Conservation (phyloP, 2,797 vertebrate species). For the Leptoclinus maculatus region DNA sequence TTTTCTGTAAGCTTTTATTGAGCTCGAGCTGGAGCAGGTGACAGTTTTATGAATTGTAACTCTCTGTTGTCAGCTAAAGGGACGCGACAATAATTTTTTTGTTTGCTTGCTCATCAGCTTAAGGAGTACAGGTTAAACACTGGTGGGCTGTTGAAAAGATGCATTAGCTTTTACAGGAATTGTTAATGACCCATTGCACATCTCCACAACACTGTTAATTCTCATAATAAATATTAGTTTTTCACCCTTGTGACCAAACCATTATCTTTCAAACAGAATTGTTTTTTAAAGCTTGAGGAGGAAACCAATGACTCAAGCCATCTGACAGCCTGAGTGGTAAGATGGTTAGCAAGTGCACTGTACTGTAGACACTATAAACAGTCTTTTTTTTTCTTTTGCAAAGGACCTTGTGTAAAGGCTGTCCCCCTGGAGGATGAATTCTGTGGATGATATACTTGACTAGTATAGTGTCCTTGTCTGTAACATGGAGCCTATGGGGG, state of each 20-base stretch:
- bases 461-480: slow-evolving; percentile 68
- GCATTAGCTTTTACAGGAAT: slow-evolving; percentile 51
- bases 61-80: slow-evolving; percentile 44
- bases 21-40: slow-evolving; percentile 38
- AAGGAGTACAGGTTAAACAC: slow-evolving; percentile 43
- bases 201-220: slow-evolving; percentile 38
- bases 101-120: slow-evolving; percentile 55
- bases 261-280: slow-evolving; percentile 20
- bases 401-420: slow-evolving; percentile 57
- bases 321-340: slow-evolving; percentile 23
- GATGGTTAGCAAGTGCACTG: slow-evolving; percentile 6
- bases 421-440: slow-evolving; percentile 46
- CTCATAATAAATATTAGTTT: slow-evolving; percentile 31
- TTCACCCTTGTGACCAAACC: slow-evolving; percentile 22
- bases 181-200: slow-evolving; percentile 38
- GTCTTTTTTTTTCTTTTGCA: slow-evolving; percentile 12
- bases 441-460: slow-evolving; percentile 64
- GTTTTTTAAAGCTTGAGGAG: slow-evolving; percentile 23
- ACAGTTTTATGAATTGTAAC: slow-evolving; percentile 65
- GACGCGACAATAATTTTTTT: slow-evolving; percentile 37
- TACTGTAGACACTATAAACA: slow-evolving; percentile 17
- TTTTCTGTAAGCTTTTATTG: slow-evolving; percentile 54
- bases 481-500: slow-evolving; percentile 62
- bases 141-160: slow-evolving; percentile 37
- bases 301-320: not conserved